Evolutionary conservation across 2,888 invertebrate species (phyloP).

Genomic region (Agrilus cyanescens): DNA sequence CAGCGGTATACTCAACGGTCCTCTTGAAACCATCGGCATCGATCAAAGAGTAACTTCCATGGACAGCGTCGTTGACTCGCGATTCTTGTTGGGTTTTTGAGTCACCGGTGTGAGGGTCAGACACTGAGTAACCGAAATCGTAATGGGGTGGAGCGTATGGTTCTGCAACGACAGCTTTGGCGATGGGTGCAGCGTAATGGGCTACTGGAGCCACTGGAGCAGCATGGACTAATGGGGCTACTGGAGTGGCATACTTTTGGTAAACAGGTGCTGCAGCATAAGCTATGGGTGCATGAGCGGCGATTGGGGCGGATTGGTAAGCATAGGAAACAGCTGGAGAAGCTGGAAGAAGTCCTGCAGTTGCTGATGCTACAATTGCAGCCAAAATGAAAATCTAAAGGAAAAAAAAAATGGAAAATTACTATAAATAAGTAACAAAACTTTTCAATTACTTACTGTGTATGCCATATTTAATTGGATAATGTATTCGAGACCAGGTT

Average conservation of each 20-base stretch:
- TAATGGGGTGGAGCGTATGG: slow-evolving; percentile 43
- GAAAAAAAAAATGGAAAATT: no score
- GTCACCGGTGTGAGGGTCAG: slow-evolving; percentile 43
- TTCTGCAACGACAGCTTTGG: slow-evolving; percentile 27
- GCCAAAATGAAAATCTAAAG: no score
- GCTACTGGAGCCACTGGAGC: slow-evolving; percentile 23
- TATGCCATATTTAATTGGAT: no score
- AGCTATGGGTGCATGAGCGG: slow-evolving; percentile 5
- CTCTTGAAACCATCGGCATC: slow-evolving; percentile 45
- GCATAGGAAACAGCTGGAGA: background rate
- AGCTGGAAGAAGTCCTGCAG: no score
- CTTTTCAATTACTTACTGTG: no score
- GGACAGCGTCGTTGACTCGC: slow-evolving; percentile 43
- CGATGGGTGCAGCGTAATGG: slow-evolving; percentile 26
- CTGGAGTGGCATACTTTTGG: slow-evolving; percentile 29
- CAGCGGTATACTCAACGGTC: slow-evolving; percentile 45
- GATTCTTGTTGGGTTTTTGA: slow-evolving; percentile 43
- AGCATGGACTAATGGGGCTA: slow-evolving; percentile 29
- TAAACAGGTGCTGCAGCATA: slow-evolving; percentile 11
- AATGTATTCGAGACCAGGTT: no score
- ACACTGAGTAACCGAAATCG: slow-evolving; percentile 43
- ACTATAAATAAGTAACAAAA: no score
- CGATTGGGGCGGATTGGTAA: background rate
- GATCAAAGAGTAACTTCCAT: slow-evolving; percentile 41
- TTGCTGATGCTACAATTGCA: no score